Conservation (phyloP, 2,113 vertebrate species). For the Origma solitaria region DNA sequence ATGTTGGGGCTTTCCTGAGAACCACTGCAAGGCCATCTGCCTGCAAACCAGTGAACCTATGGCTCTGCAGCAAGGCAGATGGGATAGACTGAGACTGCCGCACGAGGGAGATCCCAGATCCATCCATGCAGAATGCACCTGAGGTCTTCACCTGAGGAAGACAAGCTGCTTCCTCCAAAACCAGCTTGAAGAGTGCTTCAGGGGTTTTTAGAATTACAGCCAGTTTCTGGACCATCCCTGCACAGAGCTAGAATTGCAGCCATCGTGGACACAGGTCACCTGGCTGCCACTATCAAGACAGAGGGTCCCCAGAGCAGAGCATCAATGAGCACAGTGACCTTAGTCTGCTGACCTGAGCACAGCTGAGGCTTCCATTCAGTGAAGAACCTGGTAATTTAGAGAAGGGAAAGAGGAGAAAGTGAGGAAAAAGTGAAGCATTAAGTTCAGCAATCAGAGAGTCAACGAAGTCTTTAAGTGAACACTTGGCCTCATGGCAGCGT, state of each 20-base stretch:
- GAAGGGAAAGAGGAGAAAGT: background rate
- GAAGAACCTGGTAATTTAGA: background rate
- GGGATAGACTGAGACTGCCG: rapidly evolving
- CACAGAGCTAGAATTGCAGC: background rate
- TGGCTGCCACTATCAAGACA: background rate
- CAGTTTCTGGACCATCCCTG: background rate
- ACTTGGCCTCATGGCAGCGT: rapidly evolving
- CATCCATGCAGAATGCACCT: background rate
- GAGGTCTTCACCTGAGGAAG: background rate
- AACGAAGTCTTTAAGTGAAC: background rate
- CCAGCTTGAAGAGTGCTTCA: background rate
- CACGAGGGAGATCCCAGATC: background rate
- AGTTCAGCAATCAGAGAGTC: background rate
- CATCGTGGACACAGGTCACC: background rate
- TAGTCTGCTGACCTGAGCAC: background rate
- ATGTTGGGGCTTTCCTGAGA: background rate
- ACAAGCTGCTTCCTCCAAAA: background rate
- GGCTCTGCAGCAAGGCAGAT: background rate
- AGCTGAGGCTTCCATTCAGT: background rate
- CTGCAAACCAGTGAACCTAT: background rate
- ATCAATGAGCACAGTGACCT: background rate
- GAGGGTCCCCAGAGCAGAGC: background rate
- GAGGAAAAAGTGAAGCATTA: background rate
- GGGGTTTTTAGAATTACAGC: background rate
- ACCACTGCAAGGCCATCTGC: background rate